Conservation (phyloP, 2,113 vertebrate species). For the Osmerus eperlanus region DNA sequence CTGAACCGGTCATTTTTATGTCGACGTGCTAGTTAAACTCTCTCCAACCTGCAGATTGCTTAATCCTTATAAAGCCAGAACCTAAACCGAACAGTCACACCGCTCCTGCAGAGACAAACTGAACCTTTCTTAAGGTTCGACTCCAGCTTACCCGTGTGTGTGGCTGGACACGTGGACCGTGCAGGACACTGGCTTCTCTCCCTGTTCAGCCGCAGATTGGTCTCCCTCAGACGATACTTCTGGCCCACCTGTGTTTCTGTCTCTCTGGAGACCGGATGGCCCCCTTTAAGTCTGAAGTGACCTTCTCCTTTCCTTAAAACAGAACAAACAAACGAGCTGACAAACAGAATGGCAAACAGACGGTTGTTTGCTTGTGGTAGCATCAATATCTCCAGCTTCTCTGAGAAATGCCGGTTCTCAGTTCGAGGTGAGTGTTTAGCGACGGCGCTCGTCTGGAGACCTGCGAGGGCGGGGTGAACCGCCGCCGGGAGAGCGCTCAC, state of each 20-base stretch:
- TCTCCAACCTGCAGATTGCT: too few species aligned
- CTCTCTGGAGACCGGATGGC: slow-evolving; percentile 59
- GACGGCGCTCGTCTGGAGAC: background rate
- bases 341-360: background rate
- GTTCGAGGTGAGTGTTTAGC: background rate
- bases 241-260: slow-evolving; percentile 66
- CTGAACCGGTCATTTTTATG: too few species aligned
- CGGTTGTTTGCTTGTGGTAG: background rate
- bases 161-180: slow-evolving; percentile 47
- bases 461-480: too few species aligned
- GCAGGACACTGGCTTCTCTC: slow-evolving; percentile 60
- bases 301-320: slow-evolving; percentile 82
- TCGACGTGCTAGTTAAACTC: too few species aligned
- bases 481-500: slow-evolving; percentile 51
- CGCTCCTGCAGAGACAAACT: too few species aligned
- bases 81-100: too few species aligned
- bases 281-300: slow-evolving; percentile 74
- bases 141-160: slow-evolving; percentile 42
- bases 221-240: slow-evolving; percentile 85
- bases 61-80: too few species aligned
- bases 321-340: background rate
- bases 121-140: too few species aligned
- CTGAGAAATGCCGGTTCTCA: background rate
- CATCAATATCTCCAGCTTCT: background rate
- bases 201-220: slow-evolving; percentile 78